Evolutionary conservation across 2,888 invertebrate species (phyloP).

Genomic region (Lathronympha strigana): DNA sequence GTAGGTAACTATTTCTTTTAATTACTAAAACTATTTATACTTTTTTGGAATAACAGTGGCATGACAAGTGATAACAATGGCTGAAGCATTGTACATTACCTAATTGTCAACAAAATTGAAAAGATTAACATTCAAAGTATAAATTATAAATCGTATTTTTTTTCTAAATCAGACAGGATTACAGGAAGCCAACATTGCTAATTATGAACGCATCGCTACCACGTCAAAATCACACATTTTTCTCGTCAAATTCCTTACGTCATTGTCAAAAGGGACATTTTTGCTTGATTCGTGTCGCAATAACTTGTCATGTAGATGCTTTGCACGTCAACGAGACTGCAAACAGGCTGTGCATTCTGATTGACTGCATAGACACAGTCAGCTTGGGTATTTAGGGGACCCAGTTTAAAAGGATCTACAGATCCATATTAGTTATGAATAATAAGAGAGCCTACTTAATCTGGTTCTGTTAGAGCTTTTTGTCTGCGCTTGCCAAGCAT

Average conservation of each 20-base stretch:
- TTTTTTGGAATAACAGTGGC: too few relatives aligned
- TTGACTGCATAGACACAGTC: neutral
- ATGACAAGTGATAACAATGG: too few relatives aligned
- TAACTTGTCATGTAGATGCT: constrained; percentile 18
- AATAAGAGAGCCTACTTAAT: neutral
- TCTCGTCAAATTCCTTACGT: neutral
- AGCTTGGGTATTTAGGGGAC: neutral
- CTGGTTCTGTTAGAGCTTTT: neutral
- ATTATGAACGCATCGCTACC: constrained; percentile 19
- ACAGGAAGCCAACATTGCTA: constrained; percentile 11
- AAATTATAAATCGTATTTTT: constrained; percentile 11
- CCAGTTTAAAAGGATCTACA: neutral
- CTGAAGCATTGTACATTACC: too few relatives aligned
- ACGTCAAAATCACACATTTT: constrained; percentile 9
- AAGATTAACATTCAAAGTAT: constrained; percentile 10
- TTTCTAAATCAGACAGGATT: neutral
- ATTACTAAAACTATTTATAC: too few relatives aligned
- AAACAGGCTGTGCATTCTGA: constrained; percentile 37
- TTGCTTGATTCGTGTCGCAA: constrained; percentile 16
- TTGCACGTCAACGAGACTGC: constrained; percentile 49
- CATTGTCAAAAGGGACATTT: neutral
- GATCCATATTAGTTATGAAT: neutral
- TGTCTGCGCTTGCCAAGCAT: neutral
- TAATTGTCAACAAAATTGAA: constrained; percentile 3
- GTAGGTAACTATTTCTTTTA: too few relatives aligned